phyloP scores from a whole-genome alignment of 2,797 vertebrate genomes.

The Lepilemur septentrionalis region DNA sequence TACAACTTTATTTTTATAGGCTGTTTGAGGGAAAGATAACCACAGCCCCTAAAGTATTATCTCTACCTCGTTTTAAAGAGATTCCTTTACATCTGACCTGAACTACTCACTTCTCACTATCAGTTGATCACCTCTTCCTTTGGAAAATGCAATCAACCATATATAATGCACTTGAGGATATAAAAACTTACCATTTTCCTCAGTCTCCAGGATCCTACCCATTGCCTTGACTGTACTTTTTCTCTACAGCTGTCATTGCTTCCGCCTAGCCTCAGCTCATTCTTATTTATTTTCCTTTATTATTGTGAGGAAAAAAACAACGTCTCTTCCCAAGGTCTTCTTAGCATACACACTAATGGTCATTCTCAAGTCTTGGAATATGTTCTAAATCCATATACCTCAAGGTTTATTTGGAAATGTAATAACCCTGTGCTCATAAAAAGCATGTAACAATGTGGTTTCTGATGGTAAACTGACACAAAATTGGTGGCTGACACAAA shows the following conservation, averaged over 20 bases:
- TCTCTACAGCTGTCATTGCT: background rate
- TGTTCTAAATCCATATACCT: background rate
- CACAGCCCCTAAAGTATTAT: background rate
- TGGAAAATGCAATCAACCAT: background rate
- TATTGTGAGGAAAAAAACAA: background rate
- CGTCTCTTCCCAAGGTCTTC: background rate
- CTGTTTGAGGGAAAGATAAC: background rate
- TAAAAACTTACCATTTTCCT: background rate
- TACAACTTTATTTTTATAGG: background rate
- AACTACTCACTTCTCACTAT: background rate
- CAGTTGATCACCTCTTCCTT: background rate
- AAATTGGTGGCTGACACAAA: background rate
- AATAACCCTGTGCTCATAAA: background rate
- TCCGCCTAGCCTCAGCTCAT: background rate
- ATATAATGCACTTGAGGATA: background rate
- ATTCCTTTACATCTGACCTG: background rate
- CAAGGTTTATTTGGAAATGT: background rate
- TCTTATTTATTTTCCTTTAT: background rate
- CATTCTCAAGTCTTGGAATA: background rate
- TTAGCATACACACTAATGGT: background rate
- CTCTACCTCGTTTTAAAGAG: background rate
- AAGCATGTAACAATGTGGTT: background rate
- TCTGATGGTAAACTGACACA: background rate
- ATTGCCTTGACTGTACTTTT: background rate
- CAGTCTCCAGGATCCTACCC: background rate